Evolutionary conservation across 2,888 invertebrate genomes (phyloP).

Genomic region (Acrobasis consociella): DNA sequence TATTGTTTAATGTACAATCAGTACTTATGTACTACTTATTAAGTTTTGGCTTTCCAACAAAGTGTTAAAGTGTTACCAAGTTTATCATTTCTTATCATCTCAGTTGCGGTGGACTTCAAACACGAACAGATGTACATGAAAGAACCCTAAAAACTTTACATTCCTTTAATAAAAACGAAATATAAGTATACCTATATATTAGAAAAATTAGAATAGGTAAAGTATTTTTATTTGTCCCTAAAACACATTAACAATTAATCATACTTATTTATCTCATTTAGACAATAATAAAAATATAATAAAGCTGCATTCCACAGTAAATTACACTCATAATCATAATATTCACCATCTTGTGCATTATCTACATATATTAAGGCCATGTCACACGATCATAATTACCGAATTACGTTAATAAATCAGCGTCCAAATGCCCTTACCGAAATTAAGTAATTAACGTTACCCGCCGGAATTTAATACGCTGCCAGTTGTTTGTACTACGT

Average conservation of each 20-base stretch:
- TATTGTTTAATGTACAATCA: no score
- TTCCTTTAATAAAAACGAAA: no score
- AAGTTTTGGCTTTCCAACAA: no score
- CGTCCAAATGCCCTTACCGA: constrained; percentile 56
- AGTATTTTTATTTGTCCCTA: no score
- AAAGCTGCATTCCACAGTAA: constrained; percentile 5
- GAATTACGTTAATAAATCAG: constrained; percentile 71
- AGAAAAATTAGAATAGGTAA: no score
- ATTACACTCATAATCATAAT: neutral
- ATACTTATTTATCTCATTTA: constrained; percentile 1
- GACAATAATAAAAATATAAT: neutral
- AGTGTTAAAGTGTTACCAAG: no score
- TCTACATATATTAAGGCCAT: constrained; percentile 38
- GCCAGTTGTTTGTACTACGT: constrained; percentile 39
- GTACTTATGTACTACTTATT: no score
- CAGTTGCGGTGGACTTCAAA: no score
- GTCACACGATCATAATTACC: constrained; percentile 64
- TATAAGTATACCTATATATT: no score
- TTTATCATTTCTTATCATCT: no score
- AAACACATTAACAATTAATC: neutral
- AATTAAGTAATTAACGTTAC: constrained; percentile 74
- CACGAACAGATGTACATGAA: no score
- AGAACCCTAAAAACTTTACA: no score
- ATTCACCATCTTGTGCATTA: constrained; percentile 23
- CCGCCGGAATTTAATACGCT: constrained; percentile 49